These are phyloP conservation scores for Leptogaster cylindrica DNA, from an alignment of 2,888 invertebrate species.

Conservation along the genomic window DNA sequence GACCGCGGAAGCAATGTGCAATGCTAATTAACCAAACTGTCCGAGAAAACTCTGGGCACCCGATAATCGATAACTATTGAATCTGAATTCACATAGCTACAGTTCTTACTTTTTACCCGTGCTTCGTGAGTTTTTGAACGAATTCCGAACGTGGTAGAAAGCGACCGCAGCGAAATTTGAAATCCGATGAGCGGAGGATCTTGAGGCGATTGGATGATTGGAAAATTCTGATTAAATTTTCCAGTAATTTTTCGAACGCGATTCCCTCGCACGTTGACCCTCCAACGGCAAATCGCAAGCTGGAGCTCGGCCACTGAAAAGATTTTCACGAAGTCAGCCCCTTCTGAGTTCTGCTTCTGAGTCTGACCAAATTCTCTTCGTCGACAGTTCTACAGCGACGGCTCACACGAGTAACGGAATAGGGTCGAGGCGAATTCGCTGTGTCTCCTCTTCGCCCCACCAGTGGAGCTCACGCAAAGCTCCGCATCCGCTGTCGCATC, in stretches of 20 bases:
- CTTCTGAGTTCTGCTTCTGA: background rate
- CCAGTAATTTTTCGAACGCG: background rate
- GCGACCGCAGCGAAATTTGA: no score
- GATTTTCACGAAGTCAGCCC: constrained; percentile 25
- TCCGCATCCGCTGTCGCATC: background rate
- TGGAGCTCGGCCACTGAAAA: constrained; percentile 5
- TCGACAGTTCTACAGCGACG: background rate
- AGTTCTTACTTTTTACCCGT: no score
- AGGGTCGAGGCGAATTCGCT: constrained; percentile 8
- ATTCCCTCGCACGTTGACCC: constrained; percentile 10
- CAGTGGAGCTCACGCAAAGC: no score
- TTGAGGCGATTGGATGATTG: no score
- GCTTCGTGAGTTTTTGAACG: no score
- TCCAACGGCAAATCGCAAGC: constrained; percentile 19
- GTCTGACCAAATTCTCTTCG: background rate
- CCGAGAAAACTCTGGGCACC: no score
- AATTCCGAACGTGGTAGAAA: no score
- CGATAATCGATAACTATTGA: no score
- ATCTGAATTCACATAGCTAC: no score
- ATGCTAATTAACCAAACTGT: no score
- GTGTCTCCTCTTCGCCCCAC: background rate
- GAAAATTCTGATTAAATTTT: background rate
- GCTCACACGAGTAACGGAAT: constrained; percentile 10
- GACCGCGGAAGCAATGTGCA: no score
- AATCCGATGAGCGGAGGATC: no score